Evolutionary conservation across 2,888 invertebrate species (phyloP), one percentile per base, ranked within the genome.

Genomic region (Branchipolynoe longqiensis): DNA sequence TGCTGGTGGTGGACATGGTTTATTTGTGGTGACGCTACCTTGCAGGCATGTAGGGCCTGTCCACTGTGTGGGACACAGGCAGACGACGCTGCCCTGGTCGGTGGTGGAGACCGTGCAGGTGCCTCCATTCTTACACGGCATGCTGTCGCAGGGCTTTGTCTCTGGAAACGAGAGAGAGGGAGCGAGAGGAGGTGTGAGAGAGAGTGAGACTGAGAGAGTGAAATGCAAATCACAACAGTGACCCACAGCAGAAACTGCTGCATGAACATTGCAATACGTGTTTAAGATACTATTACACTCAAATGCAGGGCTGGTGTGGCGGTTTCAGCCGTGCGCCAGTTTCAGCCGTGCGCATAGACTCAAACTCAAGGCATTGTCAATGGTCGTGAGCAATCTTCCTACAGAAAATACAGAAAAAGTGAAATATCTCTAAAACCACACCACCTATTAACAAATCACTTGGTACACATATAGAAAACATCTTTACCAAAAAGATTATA

Each of bases 111-210:
- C 56, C 31, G 18, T 28, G 22, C 81, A 81, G 31, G 48, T 81
- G 31, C 81, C 81, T 2, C 81, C 81, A 28, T 81, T 81, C 3
- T 36, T 12, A 31, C 81, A 81, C 22, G 81, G 81, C 2, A 28
- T n/a, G 1, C n/a, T 54, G 31, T 22, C 22, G 31, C 81, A 81
- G n/a, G 48, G 81, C 28, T 4, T 78, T 6, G 48, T 78, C 22
- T n/a, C 40, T 41, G 4, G 28, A 78, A 25, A 48, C 14, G 6
- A 62, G 25, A 31, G 8, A 62, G 12, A 12, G 8, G 8, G 12
- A 14, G 25, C n/a, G 6, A 14, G 8, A 6, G 8, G 12, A 62
- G n/a, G n/a, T 48, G 48, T 48, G 18, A 48, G 18, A 48, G 48
- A 18, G 31, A 14, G 6, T 62, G 12, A 62, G 6, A 22, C n/a